A percentile compares a stretch with the other conserved stretches of the same genome.
These are phyloP conservation scores for Lepidurus couesii DNA, from an alignment of 1,140 invertebrate genomes.

Conservation along the genomic window DNA sequence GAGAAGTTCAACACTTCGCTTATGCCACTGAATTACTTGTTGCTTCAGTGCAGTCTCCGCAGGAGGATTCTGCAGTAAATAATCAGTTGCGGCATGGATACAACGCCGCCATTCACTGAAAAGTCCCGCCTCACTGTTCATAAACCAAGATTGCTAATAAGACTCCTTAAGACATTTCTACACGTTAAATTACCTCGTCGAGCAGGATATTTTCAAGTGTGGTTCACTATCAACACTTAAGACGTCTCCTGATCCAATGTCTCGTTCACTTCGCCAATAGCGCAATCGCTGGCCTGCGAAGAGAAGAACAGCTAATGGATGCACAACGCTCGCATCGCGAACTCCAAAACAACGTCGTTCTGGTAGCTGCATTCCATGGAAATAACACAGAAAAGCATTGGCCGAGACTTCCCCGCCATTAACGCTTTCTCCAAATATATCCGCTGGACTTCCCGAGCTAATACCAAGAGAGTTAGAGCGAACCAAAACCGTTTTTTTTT, in stretches of 20 bases:
- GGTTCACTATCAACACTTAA: slow-evolving; percentile 36
- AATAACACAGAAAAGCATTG: slow-evolving; percentile 45
- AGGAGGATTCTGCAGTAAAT: slow-evolving; percentile 23
- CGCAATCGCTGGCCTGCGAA: slow-evolving; percentile 43
- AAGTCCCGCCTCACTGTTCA: slow-evolving; percentile 45
- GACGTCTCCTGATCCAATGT: slow-evolving; percentile 31
- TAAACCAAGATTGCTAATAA: slow-evolving; percentile 34
- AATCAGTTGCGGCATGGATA: slow-evolving; percentile 38
- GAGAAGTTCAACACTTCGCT: not conserved
- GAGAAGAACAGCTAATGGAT: slow-evolving; percentile 50
- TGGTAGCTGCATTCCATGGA: slow-evolving; percentile 46
- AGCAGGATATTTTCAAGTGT: slow-evolving; percentile 38
- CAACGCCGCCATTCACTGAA: slow-evolving; percentile 48
- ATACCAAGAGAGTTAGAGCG: not conserved
- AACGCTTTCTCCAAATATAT: slow-evolving; percentile 51
- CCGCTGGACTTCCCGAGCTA: slow-evolving; percentile 47
- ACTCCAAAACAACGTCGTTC: slow-evolving; percentile 48
- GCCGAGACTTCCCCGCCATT: slow-evolving; percentile 47
- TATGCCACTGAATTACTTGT: not conserved
- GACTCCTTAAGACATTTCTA: slow-evolving; percentile 42
- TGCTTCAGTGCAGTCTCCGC: not conserved
- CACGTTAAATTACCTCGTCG: slow-evolving; percentile 41
- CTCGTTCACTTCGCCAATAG: slow-evolving; percentile 33
- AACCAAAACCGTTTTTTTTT: not conserved
- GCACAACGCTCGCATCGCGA: slow-evolving; percentile 49